phyloP scores from a whole-genome alignment of 2,888 invertebrate genomes.

The Lapara coniferarum region DNA sequence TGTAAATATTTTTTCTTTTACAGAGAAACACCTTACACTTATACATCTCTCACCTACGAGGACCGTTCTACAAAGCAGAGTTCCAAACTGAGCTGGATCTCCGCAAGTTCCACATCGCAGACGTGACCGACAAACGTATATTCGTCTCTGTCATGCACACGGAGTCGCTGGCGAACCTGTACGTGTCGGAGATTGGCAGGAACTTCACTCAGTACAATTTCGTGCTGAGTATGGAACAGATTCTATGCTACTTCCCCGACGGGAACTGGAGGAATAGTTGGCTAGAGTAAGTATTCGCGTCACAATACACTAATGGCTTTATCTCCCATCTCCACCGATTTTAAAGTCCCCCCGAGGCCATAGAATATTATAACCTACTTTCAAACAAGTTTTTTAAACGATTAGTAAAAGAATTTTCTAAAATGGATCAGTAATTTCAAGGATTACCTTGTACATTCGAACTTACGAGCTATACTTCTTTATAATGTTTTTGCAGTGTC shows the following conservation, averaged over 20 bases:
- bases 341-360: no score
- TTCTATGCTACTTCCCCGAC: constrained; percentile 93
- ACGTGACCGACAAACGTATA: constrained; percentile 91
- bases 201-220: constrained; percentile 87
- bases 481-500: no score
- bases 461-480: no score
- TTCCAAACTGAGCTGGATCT: constrained; percentile 88
- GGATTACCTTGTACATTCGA: no score
- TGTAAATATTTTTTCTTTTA: constrained; percentile 38
- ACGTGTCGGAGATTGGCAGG: constrained; percentile 89
- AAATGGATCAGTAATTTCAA: no score
- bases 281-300: constrained; percentile 87
- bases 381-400: no score
- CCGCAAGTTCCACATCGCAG: constrained; percentile 90
- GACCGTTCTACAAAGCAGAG: constrained; percentile 87
- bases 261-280: constrained; percentile 91
- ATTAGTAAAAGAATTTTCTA: no score
- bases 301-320: neutral
- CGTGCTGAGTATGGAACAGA: constrained; percentile 89
- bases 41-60: constrained; percentile 90
- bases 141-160: constrained; percentile 93
- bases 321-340: no score
- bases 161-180: constrained; percentile 88
- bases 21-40: constrained; percentile 84
- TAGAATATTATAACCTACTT: no score